phyloP scores from a whole-genome alignment of 2,797 vertebrate species.

The Apodemus agrarius region DNA sequence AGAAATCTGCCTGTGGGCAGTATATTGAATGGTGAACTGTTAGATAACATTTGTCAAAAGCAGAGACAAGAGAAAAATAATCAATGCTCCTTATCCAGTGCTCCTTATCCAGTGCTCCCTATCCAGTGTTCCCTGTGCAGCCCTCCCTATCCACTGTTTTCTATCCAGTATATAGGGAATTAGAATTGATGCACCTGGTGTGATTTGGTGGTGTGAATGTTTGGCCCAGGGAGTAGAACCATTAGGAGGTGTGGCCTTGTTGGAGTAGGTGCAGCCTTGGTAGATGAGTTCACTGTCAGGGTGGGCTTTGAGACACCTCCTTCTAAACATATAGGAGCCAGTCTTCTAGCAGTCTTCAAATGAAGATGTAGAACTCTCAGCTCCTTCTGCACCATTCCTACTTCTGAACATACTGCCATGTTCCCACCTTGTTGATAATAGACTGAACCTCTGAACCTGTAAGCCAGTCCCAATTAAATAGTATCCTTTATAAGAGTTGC shows the following conservation, averaged over 20 bases:
- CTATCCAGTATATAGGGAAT: neutral
- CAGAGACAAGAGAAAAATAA: neutral
- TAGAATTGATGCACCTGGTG: neutral
- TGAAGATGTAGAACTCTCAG: neutral
- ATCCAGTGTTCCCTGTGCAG: neutral
- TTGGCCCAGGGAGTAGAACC: neutral
- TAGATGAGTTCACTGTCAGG: neutral
- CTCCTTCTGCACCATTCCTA: neutral
- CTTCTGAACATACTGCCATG: neutral
- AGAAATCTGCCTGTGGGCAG: neutral
- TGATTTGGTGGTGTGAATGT: neutral
- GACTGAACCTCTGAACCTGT: neutral
- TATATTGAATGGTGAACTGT: conserved; percentile 21
- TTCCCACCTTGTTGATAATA: neutral
- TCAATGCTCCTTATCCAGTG: neutral
- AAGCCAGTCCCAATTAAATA: neutral
- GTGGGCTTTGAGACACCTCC: neutral
- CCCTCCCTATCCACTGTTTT: neutral
- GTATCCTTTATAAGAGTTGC: neutral
- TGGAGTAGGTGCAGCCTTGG: neutral
- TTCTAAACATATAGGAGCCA: neutral
- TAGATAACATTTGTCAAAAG: conserved; percentile 7
- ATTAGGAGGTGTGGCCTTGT: neutral
- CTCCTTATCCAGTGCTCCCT: neutral
- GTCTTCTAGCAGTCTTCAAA: neutral